These are phyloP conservation scores for Mesopsocus fuscifrons DNA, from an alignment of 2,888 invertebrate species.

Conservation along the genomic window DNA sequence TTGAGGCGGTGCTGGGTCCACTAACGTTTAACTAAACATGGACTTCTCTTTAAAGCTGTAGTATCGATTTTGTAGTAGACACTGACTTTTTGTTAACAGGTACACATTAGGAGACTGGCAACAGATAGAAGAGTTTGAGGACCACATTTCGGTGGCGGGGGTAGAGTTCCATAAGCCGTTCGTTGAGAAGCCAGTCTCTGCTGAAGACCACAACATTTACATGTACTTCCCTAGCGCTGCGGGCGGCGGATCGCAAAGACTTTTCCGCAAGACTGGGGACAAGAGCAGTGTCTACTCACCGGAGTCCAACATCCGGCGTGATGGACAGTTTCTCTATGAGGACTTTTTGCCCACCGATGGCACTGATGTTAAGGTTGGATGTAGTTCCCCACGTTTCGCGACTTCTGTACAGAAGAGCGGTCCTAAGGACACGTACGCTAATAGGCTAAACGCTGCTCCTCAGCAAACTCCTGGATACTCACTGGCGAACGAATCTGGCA, in stretches of 20 bases:
- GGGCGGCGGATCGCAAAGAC: slow-evolving; percentile 36
- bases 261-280: slow-evolving; percentile 40
- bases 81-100: no score
- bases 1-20: no score
- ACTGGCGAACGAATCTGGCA: no score
- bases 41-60: no score
- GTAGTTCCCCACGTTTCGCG: no score
- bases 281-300: slow-evolving; percentile 38
- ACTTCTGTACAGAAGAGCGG: no score
- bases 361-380: slow-evolving; percentile 43
- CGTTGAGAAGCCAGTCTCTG: slow-evolving; percentile 41
- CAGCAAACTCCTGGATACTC: no score
- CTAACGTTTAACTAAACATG: no score
- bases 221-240: slow-evolving; percentile 41
- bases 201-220: slow-evolving; percentile 43
- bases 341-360: slow-evolving; percentile 48
- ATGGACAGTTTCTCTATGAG: slow-evolving; percentile 40
- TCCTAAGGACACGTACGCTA: no score
- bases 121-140: slow-evolving; percentile 35
- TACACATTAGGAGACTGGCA: no score
- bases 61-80: no score
- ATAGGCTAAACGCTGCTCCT: no score
- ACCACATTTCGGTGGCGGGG: slow-evolving; percentile 33
- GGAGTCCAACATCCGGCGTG: slow-evolving; percentile 32
- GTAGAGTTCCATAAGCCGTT: slow-evolving; percentile 35